Evolutionary conservation across 2,113 vertebrate genomes (phyloP).

Genomic region (Damaliscus lunatus): DNA sequence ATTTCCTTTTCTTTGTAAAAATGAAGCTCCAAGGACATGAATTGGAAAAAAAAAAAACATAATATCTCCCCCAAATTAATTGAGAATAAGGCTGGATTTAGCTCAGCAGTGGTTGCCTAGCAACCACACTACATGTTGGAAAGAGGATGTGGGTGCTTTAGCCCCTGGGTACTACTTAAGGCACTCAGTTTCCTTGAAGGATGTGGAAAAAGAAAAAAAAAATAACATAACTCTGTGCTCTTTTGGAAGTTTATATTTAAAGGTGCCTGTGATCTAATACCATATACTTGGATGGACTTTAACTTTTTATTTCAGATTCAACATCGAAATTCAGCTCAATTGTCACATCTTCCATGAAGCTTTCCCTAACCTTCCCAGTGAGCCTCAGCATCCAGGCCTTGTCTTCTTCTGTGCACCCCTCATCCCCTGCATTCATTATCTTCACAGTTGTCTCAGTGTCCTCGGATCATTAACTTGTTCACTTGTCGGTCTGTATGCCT

Average conservation of each 20-base stretch:
- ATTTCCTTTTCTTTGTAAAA: conserved; percentile 19
- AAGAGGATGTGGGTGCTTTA: conserved; percentile 1
- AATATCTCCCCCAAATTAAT: conserved; percentile 34
- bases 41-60: not conserved
- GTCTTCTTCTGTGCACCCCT: not conserved
- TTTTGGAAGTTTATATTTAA: conserved; percentile 31
- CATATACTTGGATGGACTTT: not conserved
- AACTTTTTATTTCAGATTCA: not conserved
- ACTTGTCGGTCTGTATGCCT: not conserved
- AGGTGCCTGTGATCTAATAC: not conserved
- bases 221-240: not conserved
- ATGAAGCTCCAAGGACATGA: conserved; percentile 24
- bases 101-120: conserved; percentile 30
- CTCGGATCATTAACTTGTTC: not conserved
- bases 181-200: conserved; percentile 20
- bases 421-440: not conserved
- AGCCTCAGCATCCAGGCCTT: not conserved
- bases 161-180: conserved; percentile 16
- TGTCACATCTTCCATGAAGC: not conserved
- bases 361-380: not conserved
- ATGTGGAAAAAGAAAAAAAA: not conserved
- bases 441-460: no score
- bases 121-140: not conserved
- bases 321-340: not conserved
- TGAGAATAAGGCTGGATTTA: conserved; percentile 40